A percentile compares a stretch with the other conserved stretches of the same genome.
These are phyloP conservation scores for Pseudoips prasinana DNA, from an alignment of 2,888 invertebrate genomes.

Conservation along the genomic window DNA sequence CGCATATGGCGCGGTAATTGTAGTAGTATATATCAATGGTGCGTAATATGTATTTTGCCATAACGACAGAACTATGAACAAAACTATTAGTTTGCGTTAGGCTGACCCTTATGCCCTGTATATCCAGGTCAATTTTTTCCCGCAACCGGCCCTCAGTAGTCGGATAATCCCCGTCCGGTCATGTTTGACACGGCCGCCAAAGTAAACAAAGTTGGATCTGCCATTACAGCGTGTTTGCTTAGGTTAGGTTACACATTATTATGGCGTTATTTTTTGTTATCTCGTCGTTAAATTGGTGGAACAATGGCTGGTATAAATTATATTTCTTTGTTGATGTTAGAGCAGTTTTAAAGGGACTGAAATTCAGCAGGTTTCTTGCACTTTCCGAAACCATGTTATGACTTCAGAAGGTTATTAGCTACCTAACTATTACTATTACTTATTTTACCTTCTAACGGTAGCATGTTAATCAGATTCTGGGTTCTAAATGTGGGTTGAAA, in stretches of 20 bases:
- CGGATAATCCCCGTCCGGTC: slow-evolving; percentile 63
- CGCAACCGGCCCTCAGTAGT: slow-evolving; percentile 26
- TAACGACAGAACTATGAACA: too few species aligned
- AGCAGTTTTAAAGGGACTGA: neutral
- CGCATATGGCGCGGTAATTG: too few species aligned
- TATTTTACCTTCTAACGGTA: too few species aligned
- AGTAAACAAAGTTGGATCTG: slow-evolving; percentile 54
- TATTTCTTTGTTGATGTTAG: slow-evolving; percentile 14
- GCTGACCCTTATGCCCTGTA: neutral
- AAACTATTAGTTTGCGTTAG: too few species aligned
- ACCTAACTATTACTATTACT: too few species aligned
- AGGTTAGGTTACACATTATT: slow-evolving; percentile 69
- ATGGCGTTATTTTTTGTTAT: slow-evolving; percentile 52
- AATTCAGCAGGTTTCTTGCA: too few species aligned
- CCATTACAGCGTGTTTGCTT: slow-evolving; percentile 68
- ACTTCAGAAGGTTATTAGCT: too few species aligned
- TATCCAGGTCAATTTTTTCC: slow-evolving; percentile 37
- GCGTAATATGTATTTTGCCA: too few species aligned
- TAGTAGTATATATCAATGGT: too few species aligned
- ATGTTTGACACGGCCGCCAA: slow-evolving; percentile 67
- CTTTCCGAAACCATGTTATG: too few species aligned
- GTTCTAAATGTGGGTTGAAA: too few species aligned
- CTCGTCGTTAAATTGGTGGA: slow-evolving; percentile 34
- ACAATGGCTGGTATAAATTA: slow-evolving; percentile 25
- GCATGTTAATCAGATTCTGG: too few species aligned